phyloP scores from a whole-genome alignment of 2,888 invertebrate genomes.

The Cataglyphis cursor region DNA sequence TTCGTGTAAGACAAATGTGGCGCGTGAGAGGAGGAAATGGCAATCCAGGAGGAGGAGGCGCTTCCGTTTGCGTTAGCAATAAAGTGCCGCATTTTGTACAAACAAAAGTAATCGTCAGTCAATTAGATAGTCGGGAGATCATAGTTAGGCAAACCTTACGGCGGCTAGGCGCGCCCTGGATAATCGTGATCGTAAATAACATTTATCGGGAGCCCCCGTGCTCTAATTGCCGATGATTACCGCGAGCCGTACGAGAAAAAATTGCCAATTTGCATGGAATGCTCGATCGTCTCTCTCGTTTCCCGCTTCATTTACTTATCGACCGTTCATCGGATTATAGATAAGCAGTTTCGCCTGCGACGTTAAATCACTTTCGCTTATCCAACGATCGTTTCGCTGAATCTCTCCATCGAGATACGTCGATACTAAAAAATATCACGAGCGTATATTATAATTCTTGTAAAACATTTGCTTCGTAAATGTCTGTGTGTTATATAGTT shows the following conservation, averaged over 20 bases:
- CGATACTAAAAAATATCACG: slow-evolving; percentile 50
- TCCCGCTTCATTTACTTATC: slow-evolving; percentile 67
- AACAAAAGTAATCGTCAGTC: slow-evolving; percentile 78
- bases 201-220: slow-evolving; percentile 78
- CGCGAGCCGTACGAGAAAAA: slow-evolving; percentile 79
- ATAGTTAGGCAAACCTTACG: slow-evolving; percentile 70
- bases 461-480: slow-evolving; percentile 23
- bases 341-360: slow-evolving; percentile 65
- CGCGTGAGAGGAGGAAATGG: not conserved
- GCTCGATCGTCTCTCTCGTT: slow-evolving; percentile 61
- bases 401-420: slow-evolving; percentile 39
- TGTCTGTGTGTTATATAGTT: slow-evolving; percentile 28
- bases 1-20: not conserved
- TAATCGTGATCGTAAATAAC: slow-evolving; percentile 85
- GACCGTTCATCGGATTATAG: slow-evolving; percentile 61
- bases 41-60: slow-evolving; percentile 6
- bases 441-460: slow-evolving; percentile 39
- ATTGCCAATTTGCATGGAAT: slow-evolving; percentile 83
- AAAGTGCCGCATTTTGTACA: slow-evolving; percentile 74
- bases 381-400: slow-evolving; percentile 25
- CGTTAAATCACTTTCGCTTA: slow-evolving; percentile 57
- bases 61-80: slow-evolving; percentile 50
- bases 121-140: slow-evolving; percentile 74
- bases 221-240: slow-evolving; percentile 85
- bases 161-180: slow-evolving; percentile 81